These are phyloP conservation scores for Heliconius erato DNA, from an alignment of 2,888 invertebrate genomes.

Conservation along the genomic window DNA sequence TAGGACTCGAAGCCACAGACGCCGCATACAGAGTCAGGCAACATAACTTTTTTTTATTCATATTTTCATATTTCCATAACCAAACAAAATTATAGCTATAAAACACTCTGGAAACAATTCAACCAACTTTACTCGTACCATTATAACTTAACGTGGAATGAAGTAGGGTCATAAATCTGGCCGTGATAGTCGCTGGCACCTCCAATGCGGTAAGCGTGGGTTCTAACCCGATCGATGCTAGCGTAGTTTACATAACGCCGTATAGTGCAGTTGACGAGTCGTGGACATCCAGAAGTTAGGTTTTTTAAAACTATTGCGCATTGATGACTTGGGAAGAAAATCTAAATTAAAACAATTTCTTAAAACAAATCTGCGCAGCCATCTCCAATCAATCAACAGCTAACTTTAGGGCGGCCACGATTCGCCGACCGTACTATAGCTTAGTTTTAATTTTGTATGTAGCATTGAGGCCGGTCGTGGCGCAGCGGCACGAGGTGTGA, in stretches of 20 bases:
- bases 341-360: no score
- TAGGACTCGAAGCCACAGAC: not conserved
- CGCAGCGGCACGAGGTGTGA: no score
- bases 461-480: no score
- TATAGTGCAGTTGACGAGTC: not conserved
- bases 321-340: no score
- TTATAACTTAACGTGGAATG: constrained; percentile 36
- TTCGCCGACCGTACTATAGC: not conserved
- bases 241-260: constrained; percentile 29
- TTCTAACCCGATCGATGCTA: constrained; percentile 38
- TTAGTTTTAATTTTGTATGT: constrained; percentile 37
- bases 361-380: not conserved
- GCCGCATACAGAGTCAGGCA: no score
- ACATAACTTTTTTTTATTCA: not conserved
- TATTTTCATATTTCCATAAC: constrained; percentile 9
- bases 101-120: constrained; percentile 37
- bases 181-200: constrained; percentile 33
- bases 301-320: no score
- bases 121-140: constrained; percentile 24
- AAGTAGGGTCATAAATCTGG: constrained; percentile 38
- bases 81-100: constrained; percentile 32
- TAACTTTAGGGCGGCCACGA: not conserved
- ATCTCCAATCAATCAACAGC: not conserved
- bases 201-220: constrained; percentile 35
- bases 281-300: not conserved